Evolutionary conservation across 2,888 invertebrate species (phyloP).

Genomic region (Norana najaformis): DNA sequence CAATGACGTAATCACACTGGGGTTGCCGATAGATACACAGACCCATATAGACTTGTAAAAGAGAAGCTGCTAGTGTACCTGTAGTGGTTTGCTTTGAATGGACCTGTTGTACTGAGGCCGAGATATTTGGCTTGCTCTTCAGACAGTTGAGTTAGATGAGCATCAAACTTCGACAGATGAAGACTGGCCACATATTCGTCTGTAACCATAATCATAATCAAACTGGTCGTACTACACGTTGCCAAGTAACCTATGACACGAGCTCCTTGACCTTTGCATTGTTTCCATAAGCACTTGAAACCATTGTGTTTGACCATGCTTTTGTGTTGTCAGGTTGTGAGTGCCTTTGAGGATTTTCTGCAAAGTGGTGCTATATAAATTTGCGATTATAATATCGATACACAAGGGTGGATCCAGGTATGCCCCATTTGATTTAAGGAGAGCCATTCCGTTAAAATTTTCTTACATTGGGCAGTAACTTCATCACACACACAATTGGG

Average conservation of each 20-base stretch:
- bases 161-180: conserved; percentile 94
- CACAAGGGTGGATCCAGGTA: neutral
- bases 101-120: conserved; percentile 94
- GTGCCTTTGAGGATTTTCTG: neutral
- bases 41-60: neutral
- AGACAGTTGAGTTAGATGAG: conserved; percentile 89
- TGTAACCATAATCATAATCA: conserved; percentile 59
- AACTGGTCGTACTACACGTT: neutral
- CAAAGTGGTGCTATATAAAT: neutral
- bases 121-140: conserved; percentile 97
- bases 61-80: conserved; percentile 73
- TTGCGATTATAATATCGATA: no score
- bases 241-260: neutral
- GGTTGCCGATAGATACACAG: no score
- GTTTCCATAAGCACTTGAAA: neutral
- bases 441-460: neutral
- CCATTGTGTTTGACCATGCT: neutral
- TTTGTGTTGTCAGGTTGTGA: no score
- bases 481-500: neutral
- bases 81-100: conserved; percentile 97
- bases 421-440: neutral
- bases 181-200: conserved; percentile 97
- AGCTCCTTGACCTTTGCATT: neutral
- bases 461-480: neutral
- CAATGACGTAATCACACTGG: neutral